Percentiles rank a stretch among this genome's conserved stretches.
phyloP scores from a whole-genome alignment of 2,888 invertebrate species.

The Lasioglossum zephyrum region DNA sequence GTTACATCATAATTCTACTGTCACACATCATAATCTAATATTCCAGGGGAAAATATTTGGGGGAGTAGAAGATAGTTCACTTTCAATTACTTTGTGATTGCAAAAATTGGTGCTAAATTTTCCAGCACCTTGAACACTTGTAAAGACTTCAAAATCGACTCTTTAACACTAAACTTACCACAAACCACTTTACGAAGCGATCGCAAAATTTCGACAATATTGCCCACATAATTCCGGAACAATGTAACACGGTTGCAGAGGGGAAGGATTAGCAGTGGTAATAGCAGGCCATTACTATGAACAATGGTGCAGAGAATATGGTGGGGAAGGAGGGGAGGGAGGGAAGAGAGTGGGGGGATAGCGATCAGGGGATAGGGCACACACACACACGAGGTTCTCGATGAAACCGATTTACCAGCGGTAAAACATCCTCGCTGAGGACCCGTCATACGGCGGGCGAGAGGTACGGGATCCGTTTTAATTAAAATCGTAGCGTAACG shows the following conservation, averaged over 20 bases:
- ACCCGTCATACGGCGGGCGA: conserved; percentile 51
- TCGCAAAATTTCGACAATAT: background rate
- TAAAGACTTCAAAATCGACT: no score
- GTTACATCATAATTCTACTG: no score
- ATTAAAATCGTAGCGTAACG: conserved; percentile 84
- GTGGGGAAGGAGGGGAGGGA: background rate
- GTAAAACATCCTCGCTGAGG: conserved; percentile 19
- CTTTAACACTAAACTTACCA: no score
- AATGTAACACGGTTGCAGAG: background rate
- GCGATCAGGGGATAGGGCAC: background rate
- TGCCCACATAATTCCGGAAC: background rate
- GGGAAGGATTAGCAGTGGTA: background rate
- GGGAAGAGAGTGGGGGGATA: background rate
- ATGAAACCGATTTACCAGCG: conserved; percentile 28
- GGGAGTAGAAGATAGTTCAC: background rate
- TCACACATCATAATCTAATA: background rate
- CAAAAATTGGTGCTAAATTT: no score
- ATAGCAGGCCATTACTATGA: conserved; percentile 2
- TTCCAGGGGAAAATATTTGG: background rate
- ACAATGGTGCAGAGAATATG: background rate
- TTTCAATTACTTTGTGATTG: no score
- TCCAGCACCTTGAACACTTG: no score
- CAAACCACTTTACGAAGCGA: background rate
- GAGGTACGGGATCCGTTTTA: conserved; percentile 79
- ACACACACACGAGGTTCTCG: conserved; percentile 43